Percentiles rank a stretch among this genome's conserved stretches.
These are phyloP conservation scores for Dromiciops gliroides DNA, from an alignment of 2,113 vertebrate genomes.

Conservation along the genomic window DNA sequence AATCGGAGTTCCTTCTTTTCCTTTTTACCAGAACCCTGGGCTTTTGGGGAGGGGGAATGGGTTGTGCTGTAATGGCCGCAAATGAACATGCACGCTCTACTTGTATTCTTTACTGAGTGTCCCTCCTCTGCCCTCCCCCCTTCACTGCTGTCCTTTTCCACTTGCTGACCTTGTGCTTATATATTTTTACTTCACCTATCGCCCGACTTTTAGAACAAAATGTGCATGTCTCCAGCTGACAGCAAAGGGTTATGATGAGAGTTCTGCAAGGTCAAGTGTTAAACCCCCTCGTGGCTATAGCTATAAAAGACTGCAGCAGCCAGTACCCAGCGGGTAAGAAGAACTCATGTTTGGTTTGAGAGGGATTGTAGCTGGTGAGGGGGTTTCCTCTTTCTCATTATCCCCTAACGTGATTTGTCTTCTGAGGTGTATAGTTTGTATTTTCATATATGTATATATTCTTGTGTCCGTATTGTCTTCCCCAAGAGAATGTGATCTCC, in stretches of 20 bases:
- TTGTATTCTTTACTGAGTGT: background rate
- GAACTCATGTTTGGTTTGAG: constrained; percentile 43
- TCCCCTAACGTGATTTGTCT: background rate
- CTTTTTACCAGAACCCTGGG: constrained; percentile 22
- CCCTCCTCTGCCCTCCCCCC: background rate
- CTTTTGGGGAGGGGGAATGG: constrained; percentile 41
- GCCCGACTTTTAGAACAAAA: constrained; percentile 79
- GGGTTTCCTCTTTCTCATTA: background rate
- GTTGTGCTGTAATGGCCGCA: background rate
- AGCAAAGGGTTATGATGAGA: constrained; percentile 70
- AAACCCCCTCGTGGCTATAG: constrained; percentile 81
- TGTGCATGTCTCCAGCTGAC: constrained; percentile 91
- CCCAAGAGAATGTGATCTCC: background rate
- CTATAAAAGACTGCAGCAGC: constrained; percentile 87
- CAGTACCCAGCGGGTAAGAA: constrained; percentile 89
- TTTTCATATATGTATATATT: background rate
- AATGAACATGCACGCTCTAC: background rate
- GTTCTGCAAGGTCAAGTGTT: constrained; percentile 42
- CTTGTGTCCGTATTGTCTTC: background rate
- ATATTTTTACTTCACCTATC: constrained; percentile 65
- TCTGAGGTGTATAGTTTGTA: background rate
- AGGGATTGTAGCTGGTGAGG: background rate
- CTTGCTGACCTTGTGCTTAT: constrained; percentile 54
- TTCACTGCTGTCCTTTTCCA: background rate
- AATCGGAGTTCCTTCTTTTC: background rate